Conservation (phyloP, 2,113 vertebrate species). For the Lichenostomus cassidix region DNA sequence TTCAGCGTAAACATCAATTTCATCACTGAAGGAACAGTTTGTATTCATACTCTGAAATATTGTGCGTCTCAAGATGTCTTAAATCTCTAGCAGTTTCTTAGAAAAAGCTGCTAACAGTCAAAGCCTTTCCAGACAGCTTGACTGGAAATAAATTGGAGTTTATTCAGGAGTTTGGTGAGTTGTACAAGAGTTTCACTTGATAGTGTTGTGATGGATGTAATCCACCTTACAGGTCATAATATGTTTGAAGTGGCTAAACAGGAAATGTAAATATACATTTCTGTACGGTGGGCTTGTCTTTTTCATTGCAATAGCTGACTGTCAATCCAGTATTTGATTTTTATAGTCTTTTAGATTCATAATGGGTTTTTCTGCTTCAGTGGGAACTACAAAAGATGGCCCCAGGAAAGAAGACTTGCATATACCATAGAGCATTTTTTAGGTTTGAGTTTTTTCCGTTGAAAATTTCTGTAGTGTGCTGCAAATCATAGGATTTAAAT, state of each 20-base stretch:
- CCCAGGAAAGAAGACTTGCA: not conserved
- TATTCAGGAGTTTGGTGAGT: not conserved
- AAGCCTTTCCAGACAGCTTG: not conserved
- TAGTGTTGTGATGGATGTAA: not conserved
- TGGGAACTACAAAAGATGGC: not conserved
- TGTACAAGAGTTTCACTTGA: not conserved
- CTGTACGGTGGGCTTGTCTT: not conserved
- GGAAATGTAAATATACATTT: not conserved
- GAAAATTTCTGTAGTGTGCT: not conserved
- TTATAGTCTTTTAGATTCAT: not conserved
- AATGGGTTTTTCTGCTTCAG: not conserved
- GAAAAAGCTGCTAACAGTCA: not conserved
- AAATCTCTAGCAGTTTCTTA: not conserved
- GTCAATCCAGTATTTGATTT: not conserved
- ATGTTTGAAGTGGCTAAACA: not conserved
- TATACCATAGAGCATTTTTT: not conserved
- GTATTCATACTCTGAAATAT: not conserved
- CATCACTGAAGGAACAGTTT: not conserved
- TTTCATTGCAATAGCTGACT: not conserved
- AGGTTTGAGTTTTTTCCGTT: not conserved
- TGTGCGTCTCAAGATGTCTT: not conserved
- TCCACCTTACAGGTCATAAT: not conserved
- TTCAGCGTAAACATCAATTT: not conserved
- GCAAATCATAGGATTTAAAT: not conserved
- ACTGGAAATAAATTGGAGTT: fast-evolving